These are phyloP conservation scores for Zoanthus solanderi DNA, from an alignment of 92 coral and sea anemone genomes.

Conservation along the genomic window DNA sequence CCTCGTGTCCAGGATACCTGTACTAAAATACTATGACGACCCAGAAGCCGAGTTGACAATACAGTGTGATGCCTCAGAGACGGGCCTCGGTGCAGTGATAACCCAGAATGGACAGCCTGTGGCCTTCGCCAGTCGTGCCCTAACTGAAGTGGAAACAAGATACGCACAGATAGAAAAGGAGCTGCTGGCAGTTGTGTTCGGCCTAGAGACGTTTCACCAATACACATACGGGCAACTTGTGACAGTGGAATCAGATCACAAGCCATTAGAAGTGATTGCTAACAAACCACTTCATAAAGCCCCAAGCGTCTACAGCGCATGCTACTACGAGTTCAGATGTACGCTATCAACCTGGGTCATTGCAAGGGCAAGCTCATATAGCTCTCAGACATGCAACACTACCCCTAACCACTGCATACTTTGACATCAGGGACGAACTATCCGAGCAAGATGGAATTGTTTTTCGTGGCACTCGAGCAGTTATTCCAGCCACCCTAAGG, in stretches of 20 bases:
- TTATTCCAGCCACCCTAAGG: slow-evolving; percentile 26
- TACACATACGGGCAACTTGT: slow-evolving; percentile 57
- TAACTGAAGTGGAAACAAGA: slow-evolving; percentile 53
- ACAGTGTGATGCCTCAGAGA: slow-evolving; percentile 71
- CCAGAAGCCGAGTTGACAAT: slow-evolving; percentile 60
- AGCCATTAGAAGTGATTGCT: slow-evolving; percentile 2
- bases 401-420: slow-evolving; percentile 31
- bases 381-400: slow-evolving; percentile 14
- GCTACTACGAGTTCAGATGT: slow-evolving; percentile 6
- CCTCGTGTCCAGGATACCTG: not conserved
- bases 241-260: slow-evolving; percentile 66
- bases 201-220: slow-evolving; percentile 57
- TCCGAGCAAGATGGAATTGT: slow-evolving; percentile 44
- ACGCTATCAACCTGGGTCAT: not conserved
- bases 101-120: slow-evolving; percentile 63
- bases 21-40: slow-evolving; percentile 12
- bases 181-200: slow-evolving; percentile 64
- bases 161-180: slow-evolving; percentile 65
- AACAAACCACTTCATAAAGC: slow-evolving; percentile 14
- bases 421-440: slow-evolving; percentile 32
- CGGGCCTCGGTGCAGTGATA: slow-evolving; percentile 57
- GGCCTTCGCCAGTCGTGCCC: slow-evolving; percentile 60
- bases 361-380: slow-evolving; percentile 20
- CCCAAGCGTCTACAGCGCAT: slow-evolving; percentile 14
- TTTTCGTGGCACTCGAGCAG: slow-evolving; percentile 25